Conservation (phyloP, 2,888 invertebrate genomes). For the Tryphoninae sp. region DNA sequence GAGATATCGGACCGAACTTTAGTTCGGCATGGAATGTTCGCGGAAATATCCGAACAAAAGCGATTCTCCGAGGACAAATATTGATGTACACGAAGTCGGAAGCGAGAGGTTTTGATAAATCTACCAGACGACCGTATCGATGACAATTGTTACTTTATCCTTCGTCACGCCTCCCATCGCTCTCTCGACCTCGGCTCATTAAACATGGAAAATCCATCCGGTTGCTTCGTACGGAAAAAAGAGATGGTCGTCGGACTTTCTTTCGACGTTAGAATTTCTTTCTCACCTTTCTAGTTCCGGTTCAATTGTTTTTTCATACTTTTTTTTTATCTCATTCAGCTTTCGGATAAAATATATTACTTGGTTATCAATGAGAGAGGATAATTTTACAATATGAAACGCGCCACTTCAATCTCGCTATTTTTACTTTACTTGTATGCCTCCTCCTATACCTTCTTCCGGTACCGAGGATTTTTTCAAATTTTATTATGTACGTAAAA, state of each 20-base stretch:
- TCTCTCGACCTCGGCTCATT: slow-evolving; percentile 27
- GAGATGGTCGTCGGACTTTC: slow-evolving; percentile 30
- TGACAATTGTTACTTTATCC: slow-evolving; percentile 31
- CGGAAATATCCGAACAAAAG: not conserved
- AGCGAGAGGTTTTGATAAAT: slow-evolving; percentile 30
- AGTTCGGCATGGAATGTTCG: not conserved
- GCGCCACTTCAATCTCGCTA: not conserved
- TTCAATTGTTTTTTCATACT: slow-evolving; percentile 9
- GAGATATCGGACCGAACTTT: not conserved
- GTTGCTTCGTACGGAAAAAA: slow-evolving; percentile 12
- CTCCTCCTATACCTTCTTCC: not conserved
- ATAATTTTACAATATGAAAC: too few relatives aligned
- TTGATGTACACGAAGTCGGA: not conserved
- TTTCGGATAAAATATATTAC: too few relatives aligned
- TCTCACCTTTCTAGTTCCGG: not conserved
- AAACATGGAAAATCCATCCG: slow-evolving; percentile 30
- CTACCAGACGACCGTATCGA: slow-evolving; percentile 2
- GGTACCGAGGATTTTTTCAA: not conserved
- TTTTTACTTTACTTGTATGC: not conserved
- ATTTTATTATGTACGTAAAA: not conserved
- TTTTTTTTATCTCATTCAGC: too few relatives aligned
- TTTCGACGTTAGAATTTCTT: not conserved
- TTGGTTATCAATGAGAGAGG: too few relatives aligned
- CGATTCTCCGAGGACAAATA: not conserved
- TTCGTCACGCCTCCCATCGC: slow-evolving; percentile 1